Evolutionary conservation across 2,888 invertebrate species (phyloP).

Genomic region (Apeira syringaria): DNA sequence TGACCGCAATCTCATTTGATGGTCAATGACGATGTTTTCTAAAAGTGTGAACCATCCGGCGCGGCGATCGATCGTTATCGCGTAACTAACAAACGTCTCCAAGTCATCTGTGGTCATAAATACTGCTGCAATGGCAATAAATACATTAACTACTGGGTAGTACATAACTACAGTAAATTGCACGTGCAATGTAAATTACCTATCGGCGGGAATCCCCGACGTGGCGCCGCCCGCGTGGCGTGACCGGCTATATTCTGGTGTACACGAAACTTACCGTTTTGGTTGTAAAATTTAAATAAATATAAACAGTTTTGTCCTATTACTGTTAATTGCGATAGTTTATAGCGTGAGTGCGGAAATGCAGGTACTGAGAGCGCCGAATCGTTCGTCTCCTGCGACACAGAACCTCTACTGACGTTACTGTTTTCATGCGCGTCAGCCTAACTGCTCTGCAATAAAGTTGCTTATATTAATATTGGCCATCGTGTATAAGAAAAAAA

Average conservation of each 20-base stretch:
- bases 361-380: conserved; percentile 8
- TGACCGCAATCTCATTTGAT: too few relatives aligned
- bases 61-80: too few relatives aligned
- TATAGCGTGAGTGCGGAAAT: conserved; percentile 33
- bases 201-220: conserved; percentile 51
- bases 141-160: conserved; percentile 32
- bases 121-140: conserved; percentile 33
- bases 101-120: conserved; percentile 27
- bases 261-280: conserved; percentile 60
- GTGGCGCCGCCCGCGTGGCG: conserved; percentile 51
- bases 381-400: too few relatives aligned
- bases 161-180: conserved; percentile 45
- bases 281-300: conserved; percentile 58
- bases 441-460: too few relatives aligned
- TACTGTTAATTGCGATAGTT: conserved; percentile 47
- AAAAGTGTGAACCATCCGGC: too few relatives aligned
- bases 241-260: conserved; percentile 54
- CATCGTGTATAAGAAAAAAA: too few relatives aligned
- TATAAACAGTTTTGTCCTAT: conserved; percentile 47
- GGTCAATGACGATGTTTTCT: too few relatives aligned
- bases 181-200: conserved; percentile 51
- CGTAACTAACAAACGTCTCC: conserved; percentile 22
- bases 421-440: too few relatives aligned
- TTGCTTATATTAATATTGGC: too few relatives aligned
- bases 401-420: too few relatives aligned